These are phyloP conservation scores for Coelopa frigida DNA, from an alignment of 1,140 invertebrate genomes.

Conservation along the genomic window DNA sequence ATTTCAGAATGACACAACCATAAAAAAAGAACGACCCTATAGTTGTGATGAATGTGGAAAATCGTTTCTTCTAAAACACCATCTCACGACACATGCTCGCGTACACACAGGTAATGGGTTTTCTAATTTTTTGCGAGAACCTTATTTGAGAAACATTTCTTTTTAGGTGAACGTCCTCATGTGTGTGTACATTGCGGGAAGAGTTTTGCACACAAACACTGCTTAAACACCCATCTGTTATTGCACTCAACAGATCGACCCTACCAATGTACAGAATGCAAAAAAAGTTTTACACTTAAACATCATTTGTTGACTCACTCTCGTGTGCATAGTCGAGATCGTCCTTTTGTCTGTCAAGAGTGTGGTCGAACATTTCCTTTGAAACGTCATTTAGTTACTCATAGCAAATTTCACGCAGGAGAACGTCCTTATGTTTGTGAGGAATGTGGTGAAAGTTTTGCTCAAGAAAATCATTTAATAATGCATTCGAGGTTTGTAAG, in stretches of 20 bases:
- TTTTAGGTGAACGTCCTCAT: conserved; percentile 65
- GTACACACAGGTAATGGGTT: conserved; percentile 59
- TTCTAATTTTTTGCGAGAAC: conserved; percentile 3
- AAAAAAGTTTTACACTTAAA: conserved; percentile 78
- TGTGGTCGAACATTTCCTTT: conserved; percentile 74
- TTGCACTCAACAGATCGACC: conserved; percentile 73
- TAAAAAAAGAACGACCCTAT: conserved; percentile 65
- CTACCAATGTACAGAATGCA: conserved; percentile 76
- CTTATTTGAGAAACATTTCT: background rate
- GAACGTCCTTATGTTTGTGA: conserved; percentile 79
- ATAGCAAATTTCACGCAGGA: conserved; percentile 80
- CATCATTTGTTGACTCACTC: conserved; percentile 71
- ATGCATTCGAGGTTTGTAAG: conserved; percentile 56
- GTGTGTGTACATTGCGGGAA: conserved; percentile 79
- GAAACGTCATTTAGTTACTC: conserved; percentile 74
- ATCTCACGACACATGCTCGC: conserved; percentile 69
- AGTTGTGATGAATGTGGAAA: conserved; percentile 75
- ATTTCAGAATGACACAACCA: conserved; percentile 36
- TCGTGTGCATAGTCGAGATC: conserved; percentile 66
- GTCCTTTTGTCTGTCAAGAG: conserved; percentile 71
- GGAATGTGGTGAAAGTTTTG: conserved; percentile 82
- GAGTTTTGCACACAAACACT: conserved; percentile 77
- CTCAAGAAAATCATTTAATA: conserved; percentile 68
- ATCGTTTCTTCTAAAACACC: conserved; percentile 73
- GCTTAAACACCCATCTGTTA: conserved; percentile 71